Conservation (phyloP, 2,888 invertebrate species). For the Camponotus fellah region DNA sequence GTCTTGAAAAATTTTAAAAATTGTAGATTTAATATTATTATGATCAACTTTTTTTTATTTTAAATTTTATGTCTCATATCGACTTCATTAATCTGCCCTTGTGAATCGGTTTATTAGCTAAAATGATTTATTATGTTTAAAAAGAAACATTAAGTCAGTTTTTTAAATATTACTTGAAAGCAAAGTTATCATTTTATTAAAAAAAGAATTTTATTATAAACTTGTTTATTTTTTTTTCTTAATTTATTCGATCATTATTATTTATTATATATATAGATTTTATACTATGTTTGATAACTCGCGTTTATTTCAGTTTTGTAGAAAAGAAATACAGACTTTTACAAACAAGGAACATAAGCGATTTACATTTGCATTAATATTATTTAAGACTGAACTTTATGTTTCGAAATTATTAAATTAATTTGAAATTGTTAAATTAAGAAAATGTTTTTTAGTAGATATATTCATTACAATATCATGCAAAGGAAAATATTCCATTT, state of each 20-base stretch:
- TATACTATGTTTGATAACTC: background rate
- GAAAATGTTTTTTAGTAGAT: background rate
- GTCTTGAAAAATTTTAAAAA: background rate
- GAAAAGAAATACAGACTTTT: background rate
- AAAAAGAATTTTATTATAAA: background rate
- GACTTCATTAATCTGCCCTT: background rate
- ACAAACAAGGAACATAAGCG: background rate
- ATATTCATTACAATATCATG: conserved; percentile 24
- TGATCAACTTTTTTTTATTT: background rate
- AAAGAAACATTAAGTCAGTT: background rate
- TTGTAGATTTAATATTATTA: background rate
- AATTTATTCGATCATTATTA: background rate
- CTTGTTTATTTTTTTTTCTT: background rate
- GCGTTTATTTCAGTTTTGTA: background rate
- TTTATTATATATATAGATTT: background rate
- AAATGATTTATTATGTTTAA: background rate
- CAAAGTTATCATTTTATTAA: background rate
- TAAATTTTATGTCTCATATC: background rate
- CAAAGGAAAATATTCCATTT: conserved; percentile 38
- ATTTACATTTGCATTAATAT: conserved; percentile 1
- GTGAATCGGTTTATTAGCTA: conserved; percentile 7
- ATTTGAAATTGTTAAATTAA: conserved; percentile 18
- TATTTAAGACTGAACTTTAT: conserved; percentile 33
- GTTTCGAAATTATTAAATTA: conserved; percentile 24
- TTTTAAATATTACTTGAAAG: background rate